phyloP scores from a whole-genome alignment of 2,797 vertebrate species.

The Astyanax mexicanus region DNA sequence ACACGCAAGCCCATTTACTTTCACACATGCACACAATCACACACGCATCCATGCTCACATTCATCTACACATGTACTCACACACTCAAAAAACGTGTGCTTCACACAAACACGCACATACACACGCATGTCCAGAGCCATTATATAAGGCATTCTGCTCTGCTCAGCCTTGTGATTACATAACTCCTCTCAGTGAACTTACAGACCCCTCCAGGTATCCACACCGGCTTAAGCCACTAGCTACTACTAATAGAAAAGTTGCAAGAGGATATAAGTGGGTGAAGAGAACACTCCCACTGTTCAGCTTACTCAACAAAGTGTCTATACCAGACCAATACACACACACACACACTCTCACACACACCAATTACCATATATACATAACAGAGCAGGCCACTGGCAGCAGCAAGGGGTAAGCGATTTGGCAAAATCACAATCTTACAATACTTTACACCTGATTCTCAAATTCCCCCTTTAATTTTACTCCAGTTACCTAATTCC shows the following conservation, averaged over 20 bases:
- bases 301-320: background rate
- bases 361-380: slow-evolving; percentile 7
- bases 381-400: background rate
- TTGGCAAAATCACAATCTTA: too few relatives aligned
- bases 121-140: slow-evolving; percentile 42
- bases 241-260: slow-evolving; percentile 39
- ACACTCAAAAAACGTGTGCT: too few relatives aligned
- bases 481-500: too few relatives aligned
- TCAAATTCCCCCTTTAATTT: too few relatives aligned
- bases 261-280: slow-evolving; percentile 6
- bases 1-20: background rate
- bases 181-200: slow-evolving; percentile 52
- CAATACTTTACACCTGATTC: too few relatives aligned
- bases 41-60: slow-evolving; percentile 8
- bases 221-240: slow-evolving; percentile 45
- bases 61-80: background rate
- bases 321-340: background rate
- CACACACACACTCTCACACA: background rate
- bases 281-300: slow-evolving; percentile 1
- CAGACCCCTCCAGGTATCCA: slow-evolving; percentile 55
- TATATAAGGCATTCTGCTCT: slow-evolving; percentile 56
- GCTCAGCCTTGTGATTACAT: slow-evolving; percentile 56
- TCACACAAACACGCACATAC: background rate
- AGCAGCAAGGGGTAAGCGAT: too few relatives aligned
- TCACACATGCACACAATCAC: slow-evolving; percentile 21